phyloP scores from a whole-genome alignment of 2,888 invertebrate species.

The Orchestes rusci region DNA sequence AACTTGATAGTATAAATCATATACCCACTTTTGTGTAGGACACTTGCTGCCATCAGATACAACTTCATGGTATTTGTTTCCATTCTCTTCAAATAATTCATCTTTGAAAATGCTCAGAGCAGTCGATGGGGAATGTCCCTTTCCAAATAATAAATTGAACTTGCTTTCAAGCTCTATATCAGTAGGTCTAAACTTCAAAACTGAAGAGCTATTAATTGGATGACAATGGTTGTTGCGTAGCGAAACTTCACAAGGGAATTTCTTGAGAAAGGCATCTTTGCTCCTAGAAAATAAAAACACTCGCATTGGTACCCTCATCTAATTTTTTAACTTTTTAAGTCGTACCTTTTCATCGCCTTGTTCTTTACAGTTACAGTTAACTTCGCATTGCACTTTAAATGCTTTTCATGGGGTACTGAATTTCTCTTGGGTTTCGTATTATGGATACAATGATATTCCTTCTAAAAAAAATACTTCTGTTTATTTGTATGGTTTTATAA shows the following conservation, averaged over 20 bases:
- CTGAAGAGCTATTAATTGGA: not conserved
- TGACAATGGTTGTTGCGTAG: not conserved
- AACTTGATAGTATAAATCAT: conserved; percentile 2
- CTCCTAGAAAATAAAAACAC: not conserved
- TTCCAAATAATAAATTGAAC: not conserved
- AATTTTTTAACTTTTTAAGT: not conserved
- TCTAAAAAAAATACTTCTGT: too few species aligned
- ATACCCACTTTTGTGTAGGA: conserved; percentile 3
- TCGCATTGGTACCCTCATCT: not conserved
- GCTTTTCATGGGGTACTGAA: not conserved
- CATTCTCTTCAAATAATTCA: conserved; percentile 1
- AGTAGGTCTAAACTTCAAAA: not conserved
- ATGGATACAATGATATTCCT: too few species aligned
- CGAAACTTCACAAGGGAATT: not conserved
- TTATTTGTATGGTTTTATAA: too few species aligned
- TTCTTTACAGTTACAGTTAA: not conserved
- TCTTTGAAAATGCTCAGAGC: conserved; percentile 4
- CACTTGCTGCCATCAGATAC: conserved; percentile 1
- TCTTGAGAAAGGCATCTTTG: not conserved
- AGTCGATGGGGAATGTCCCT: conserved; percentile 2
- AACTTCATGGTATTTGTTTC: conserved; percentile 1
- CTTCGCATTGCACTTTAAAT: not conserved
- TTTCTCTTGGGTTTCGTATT: too few species aligned
- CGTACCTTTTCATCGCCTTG: not conserved
- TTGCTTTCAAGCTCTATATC: not conserved